Base-by-base conservation (phyloP, 2,113 vertebrate genomes). In the Grammatotria lemairii region DNA sequence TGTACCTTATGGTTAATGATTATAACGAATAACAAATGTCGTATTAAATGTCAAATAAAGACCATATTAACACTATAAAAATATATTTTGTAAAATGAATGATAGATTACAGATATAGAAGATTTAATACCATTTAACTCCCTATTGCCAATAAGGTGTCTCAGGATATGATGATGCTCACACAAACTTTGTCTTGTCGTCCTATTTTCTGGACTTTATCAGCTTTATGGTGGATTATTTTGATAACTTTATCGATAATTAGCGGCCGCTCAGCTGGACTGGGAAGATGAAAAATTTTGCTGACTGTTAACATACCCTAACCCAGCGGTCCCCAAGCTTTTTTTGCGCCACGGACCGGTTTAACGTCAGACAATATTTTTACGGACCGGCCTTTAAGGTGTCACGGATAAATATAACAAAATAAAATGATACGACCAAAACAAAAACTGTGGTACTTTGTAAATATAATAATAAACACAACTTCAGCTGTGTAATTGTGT, bases 311-410 rank as follows among this genome's bases (percentile, higher is more conserved):
- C 16, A 3, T 35, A 63, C 2, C 9, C 28, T 35, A 63, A 35
- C 58, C 16, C 9, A 63, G 28, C 16, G 3, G 28, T 7, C 16
- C 16, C 5, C 57, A 33, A 60, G 9, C 5, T 58, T 60, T 31
- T 58, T 58, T 31, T 60, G 3, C 2, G 0, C 26, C 26, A 58
- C 2, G 0, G 57, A 58, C 26, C 0, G 0, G 55, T 58, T 58
- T 28, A 58, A 28, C 0, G 8, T 28, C 23, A 9, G 26, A 58
- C 55, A 58, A 9, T 9, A 58, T 58, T 58, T 16, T 58, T 0
- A 58, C 0, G 13, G 2, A 6, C 55, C 0, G 8, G 26, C 0
- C 57, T 31, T 31, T 60, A 60, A 60, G 8, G 57, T 31, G 26
- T 60, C 5, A 6, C 14, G 0, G 14, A 60, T 60, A 17, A 31